Evolutionary conservation across 1,140 invertebrate genomes (phyloP), one percentile per base, ranked within the genome.

Genomic region (Metaphire vulgaris): DNA sequence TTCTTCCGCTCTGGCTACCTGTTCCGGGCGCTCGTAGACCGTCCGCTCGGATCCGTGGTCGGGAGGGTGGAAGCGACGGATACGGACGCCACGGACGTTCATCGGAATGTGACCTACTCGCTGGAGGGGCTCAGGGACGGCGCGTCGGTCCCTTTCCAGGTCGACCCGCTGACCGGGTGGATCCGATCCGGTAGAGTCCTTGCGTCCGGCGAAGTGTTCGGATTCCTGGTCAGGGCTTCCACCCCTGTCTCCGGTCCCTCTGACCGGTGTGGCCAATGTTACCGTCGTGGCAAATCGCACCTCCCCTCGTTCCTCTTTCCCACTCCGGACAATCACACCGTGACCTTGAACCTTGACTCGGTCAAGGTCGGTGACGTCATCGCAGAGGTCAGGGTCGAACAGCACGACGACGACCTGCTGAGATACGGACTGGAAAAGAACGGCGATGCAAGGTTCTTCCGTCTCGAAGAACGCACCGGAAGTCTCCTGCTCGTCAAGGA

Each of bases 231-330:
- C 15, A 68, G 73, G 31, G 78, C 78, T 30, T 68, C 68, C 15
- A 74, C 73, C 32, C 6, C 72, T 75, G 21, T 64, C 34, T 2
- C 28, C 75, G 21, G 32, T 34, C 28, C 41, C 6, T 6, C 21
- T 73, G 21, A 34, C 28, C 26, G 73, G 30, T 26, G 34, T 30
- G 6, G 65, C 69, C 33, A 73, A 79, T 72, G 83, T 84, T 6
- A 83, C 77, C 0, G 79, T 85, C 2, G 77, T 75, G 2, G 80
- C 85, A 1, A 85, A 85, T 76, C 84, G 85, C 78, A 83, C 76
- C 68, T 71, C 1, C 85, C 85, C 21, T 65, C 79, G 1, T 81
- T 85, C 73, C 77, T 78, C 56, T 81, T 82, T 69, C 82, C 83
- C 0, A 79, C 74, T 65, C 74, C 78, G 21, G 6, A 6, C 41